Evolutionary conservation across 2,888 invertebrate species (phyloP), one percentile per base, ranked within the genome.

Genomic region (Taenaris catops): DNA sequence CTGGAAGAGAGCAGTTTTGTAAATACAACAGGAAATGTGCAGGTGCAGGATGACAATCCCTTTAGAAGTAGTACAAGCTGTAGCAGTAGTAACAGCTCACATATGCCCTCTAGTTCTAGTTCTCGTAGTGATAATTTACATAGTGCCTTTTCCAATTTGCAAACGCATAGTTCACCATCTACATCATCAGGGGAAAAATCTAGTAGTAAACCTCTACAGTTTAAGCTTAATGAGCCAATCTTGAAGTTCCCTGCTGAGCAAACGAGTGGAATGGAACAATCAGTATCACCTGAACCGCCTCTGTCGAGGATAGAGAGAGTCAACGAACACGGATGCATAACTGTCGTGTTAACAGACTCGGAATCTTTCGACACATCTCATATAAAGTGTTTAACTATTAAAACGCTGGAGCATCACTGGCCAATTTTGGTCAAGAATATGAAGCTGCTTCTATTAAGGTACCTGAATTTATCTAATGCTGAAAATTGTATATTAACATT

Each of bases 321-420:
- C 0, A 80, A 76, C 39, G 83, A 80, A 48, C 73, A 72, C 57
- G 84, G 84, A 35, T 92, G 92, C 66, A 83, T 88, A 3, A 90
- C 89, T 0, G 83, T 92, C 14, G 79, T 90, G 20, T 87, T 94
- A 14, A 92, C 91, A 16, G 95, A 95, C 61, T 91, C 94, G 0
- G 95, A 95, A 68, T 93, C 93, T 37, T 92, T 94, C 58, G 95
- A 95, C 58, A 95, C 94, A n/a, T 93, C 94, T 7, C 91, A 93
- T 38, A 92, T 96, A 24, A 96, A 96, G 76, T 95, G 94, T 51
- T 87, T 94, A 52, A 95, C 95, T 16, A 95, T 96, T 21, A 94
- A 94, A 83, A 93, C 93, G 19, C 76, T 96, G 39, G 95, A 95
- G 73, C 91, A 92, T 35, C 94, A 94, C 69, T 96, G 96, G 96